Evolutionary conservation across 2,888 invertebrate genomes (phyloP).

Genomic region (Therioaphis trifolii): DNA sequence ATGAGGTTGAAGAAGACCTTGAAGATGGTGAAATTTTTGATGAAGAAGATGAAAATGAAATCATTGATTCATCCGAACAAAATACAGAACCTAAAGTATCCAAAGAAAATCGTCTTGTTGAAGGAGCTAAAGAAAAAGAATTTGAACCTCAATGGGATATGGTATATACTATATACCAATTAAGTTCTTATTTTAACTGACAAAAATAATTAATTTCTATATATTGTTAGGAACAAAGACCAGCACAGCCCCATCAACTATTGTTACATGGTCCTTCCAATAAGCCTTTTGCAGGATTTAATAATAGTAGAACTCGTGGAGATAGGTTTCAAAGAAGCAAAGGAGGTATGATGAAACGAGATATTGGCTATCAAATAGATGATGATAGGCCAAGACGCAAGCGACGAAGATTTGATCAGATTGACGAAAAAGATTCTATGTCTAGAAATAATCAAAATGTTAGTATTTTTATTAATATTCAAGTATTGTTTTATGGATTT

Average conservation of each 20-base stretch:
- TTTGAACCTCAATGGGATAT: slow-evolving; percentile 52
- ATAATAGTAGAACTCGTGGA: slow-evolving; percentile 33
- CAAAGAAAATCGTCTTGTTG: slow-evolving; percentile 40
- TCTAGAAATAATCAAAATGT: slow-evolving; percentile 54
- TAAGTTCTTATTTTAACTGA: not conserved
- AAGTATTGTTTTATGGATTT: not conserved
- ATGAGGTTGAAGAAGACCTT: slow-evolving; percentile 74
- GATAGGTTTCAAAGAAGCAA: slow-evolving; percentile 51
- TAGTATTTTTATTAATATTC: not conserved
- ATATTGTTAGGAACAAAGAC: slow-evolving; percentile 16
- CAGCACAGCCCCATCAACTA: slow-evolving; percentile 24
- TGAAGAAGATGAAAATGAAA: slow-evolving; percentile 72
- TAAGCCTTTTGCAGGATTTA: slow-evolving; percentile 52
- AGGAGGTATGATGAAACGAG: slow-evolving; percentile 47
- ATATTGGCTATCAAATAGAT: slow-evolving; percentile 43
- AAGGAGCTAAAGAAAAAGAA: slow-evolving; percentile 41
- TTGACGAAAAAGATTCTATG: slow-evolving; percentile 45
- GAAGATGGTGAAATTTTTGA: slow-evolving; percentile 90
- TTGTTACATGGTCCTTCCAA: not conserved
- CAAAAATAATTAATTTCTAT: not conserved
- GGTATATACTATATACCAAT: slow-evolving; percentile 31
- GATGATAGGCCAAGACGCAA: slow-evolving; percentile 61
- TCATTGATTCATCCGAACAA: slow-evolving; percentile 37
- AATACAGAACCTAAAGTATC: slow-evolving; percentile 24
- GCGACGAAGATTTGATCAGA: slow-evolving; percentile 50